Conservation (phyloP, 2,888 invertebrate species). For the Phyto melanocephala region DNA sequence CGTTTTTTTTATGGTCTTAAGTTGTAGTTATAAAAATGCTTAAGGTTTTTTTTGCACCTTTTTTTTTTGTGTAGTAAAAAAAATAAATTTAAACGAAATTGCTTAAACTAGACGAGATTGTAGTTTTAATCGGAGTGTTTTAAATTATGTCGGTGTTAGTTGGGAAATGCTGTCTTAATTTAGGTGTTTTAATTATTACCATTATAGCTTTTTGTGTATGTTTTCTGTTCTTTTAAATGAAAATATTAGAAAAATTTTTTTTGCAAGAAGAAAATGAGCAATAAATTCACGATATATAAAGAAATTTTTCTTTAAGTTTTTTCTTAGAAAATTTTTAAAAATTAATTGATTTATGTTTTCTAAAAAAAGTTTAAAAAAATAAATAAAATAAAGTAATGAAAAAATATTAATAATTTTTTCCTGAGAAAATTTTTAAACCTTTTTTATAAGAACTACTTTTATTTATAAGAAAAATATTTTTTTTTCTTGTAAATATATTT, state of each 20-base stretch:
- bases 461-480: too few relatives aligned
- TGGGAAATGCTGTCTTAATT: constrained; percentile 29
- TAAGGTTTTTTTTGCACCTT: constrained; percentile 21
- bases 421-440: too few relatives aligned
- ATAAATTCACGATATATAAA: too few relatives aligned
- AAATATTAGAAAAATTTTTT: not conserved
- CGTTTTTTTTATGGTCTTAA: constrained; percentile 15
- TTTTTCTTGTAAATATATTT: too few relatives aligned
- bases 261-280: too few relatives aligned
- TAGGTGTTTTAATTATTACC: not conserved
- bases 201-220: not conserved
- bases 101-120: not conserved
- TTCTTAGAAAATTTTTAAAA: too few relatives aligned
- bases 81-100: not conserved
- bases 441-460: too few relatives aligned
- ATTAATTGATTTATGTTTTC: too few relatives aligned
- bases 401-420: too few relatives aligned
- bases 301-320: too few relatives aligned
- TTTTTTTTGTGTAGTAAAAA: not conserved
- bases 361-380: too few relatives aligned
- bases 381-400: too few relatives aligned
- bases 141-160: constrained; percentile 32
- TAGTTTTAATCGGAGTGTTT: constrained; percentile 21
- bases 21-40: constrained; percentile 24
- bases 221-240: not conserved